Base-by-base conservation (phyloP, 1,140 invertebrate species). In the Leguminivora glycinivorella region DNA sequence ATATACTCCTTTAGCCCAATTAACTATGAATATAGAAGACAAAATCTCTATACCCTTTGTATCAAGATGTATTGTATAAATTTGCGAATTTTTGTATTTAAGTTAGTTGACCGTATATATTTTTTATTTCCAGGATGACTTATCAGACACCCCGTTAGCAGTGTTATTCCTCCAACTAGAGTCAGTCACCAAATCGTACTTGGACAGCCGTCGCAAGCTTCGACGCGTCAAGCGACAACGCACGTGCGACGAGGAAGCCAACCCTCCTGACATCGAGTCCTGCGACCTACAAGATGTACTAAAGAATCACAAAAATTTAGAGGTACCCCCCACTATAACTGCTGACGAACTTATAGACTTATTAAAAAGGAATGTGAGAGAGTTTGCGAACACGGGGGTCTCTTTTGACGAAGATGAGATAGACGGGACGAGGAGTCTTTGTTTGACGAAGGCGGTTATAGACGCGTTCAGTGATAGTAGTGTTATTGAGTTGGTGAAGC, bases 91-190 rank as follows among this genome's bases (percentile, higher is more conserved):
- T 43, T 43, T 43, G 3, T 40, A n/a, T 43, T 69, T 31, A 58
- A 56, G 26, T 67, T 72, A 3, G n/a, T 34, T 34, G 1, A 1
- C 34, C 1, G 1, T 12, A 34, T 10, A 34, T 74, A 68, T 40
- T 24, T 72, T 71, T 34, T 67, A 67, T 17, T 84, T 87, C 70
- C 76, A 92, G 91, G 89, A 92, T 72, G 90, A 92, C 69, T 79
- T 92, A 71, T 77, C 81, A 4, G 90, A 92, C 38, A 89, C 89
- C 26, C 90, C 92, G 0, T 68, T 92, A n/a, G 82, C 89, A 17
- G 90, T 92, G 4, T 74, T 90, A 22, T 88, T 92, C 67, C 72
- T 92, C 29, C 92, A 92, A 80, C 72, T 92, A 17, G 90, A 92
- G 67, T 84, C 86, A 5, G 90, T 92, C 4, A 81, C 85, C 0